Base-by-base conservation (phyloP, 2,888 invertebrate species). In the Agonopterix arenella region DNA sequence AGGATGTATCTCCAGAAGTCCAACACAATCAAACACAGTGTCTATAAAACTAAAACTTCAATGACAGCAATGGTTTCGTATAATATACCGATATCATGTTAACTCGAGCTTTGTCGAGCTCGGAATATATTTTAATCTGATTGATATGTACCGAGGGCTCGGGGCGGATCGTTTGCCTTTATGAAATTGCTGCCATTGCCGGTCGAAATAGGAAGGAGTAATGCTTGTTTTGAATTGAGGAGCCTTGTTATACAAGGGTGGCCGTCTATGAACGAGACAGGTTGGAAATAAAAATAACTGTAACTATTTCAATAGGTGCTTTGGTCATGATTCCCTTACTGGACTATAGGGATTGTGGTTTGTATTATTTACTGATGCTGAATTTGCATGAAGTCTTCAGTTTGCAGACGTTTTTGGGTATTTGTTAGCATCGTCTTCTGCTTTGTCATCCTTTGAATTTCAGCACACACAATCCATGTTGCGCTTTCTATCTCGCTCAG, bases 91-190 rank as follows among this genome's bases (percentile, higher is more conserved):
- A 48, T 41, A 45, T 47, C 47, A 52, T 51, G 49, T 52, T 53
- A 51, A 45, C 49, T 45, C 49, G 36, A 48, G 47, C 50, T 52
- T 56, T 54, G 56, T 53, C 52, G 51, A 53, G 48, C 40, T 9
- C 45, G 48, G 54, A 58, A 54, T 56, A 56, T 56, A 57, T 57
- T 55, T 61, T 55, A 60, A 60, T 60, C 57, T 64, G 64, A 64
- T 62, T 61, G 64, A 64, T 47, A 47, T 47, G 47, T 59, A 51
- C 57, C 42, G 47, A 41, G 49, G 45, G 53, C 58, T 52, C 41
- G 51, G 45, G 58, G 59, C 55, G 51, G 52, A 55, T 59, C 60
- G 60, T 62, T 59, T 58, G 55, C 55, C 51, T 57, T 59, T 62
- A 59, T 59, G 60, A 60, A 62, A 59, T 59, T 52, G 58, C 58